Evolutionary conservation across 2,113 vertebrate genomes (phyloP).

Genomic region (Progne subis): DNA sequence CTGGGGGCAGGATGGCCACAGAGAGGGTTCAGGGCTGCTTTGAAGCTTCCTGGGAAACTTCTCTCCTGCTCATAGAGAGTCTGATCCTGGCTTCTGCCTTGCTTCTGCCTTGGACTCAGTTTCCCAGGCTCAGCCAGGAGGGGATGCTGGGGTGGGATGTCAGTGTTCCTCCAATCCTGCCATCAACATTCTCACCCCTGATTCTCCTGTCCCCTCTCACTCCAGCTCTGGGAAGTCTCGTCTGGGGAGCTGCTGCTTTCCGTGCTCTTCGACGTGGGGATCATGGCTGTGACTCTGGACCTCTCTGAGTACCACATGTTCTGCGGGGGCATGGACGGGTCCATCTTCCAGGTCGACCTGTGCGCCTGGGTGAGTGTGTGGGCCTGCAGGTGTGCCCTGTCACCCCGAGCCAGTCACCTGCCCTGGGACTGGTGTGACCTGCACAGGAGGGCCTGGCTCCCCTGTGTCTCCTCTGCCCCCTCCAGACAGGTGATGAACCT

Average conservation of each 20-base stretch:
- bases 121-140: not conserved
- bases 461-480: not conserved
- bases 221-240: constrained; percentile 91
- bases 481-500: not conserved
- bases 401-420: not conserved
- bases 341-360: constrained; percentile 92
- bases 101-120: not conserved
- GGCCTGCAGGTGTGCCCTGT: not conserved
- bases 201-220: not conserved
- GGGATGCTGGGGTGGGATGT: not conserved
- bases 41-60: not conserved
- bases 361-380: constrained; percentile 81
- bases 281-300: constrained; percentile 93
- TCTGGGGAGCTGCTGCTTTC: constrained; percentile 93
- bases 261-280: constrained; percentile 87
- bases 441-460: not conserved
- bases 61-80: not conserved
- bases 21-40: not conserved
- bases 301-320: constrained; percentile 91
- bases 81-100: not conserved
- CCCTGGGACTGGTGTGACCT: not conserved
- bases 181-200: not conserved
- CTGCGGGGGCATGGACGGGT: constrained; percentile 90
- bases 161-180: not conserved
- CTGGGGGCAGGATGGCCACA: not conserved